Evolutionary conservation across 2,888 invertebrate species (phyloP).

Genomic region (Melanotus villosus): DNA sequence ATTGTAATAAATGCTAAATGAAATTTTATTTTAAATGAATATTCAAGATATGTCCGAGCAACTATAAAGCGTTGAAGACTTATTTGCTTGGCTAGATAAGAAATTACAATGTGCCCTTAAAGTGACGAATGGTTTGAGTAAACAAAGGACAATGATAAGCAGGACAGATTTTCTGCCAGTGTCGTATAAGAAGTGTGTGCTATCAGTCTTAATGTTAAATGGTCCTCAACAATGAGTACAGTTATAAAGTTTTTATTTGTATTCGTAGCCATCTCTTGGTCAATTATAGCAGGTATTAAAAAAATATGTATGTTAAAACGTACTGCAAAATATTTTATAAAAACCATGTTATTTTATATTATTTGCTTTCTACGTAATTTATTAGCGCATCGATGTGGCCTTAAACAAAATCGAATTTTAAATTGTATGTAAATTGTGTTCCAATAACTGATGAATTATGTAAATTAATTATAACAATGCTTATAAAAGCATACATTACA

Average conservation of each 20-base stretch:
- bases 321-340: neutral
- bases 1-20: neutral
- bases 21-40: neutral
- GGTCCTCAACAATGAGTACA: conserved; percentile 41
- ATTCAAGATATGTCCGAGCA: neutral
- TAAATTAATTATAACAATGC: conserved; percentile 39
- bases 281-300: conserved; percentile 30
- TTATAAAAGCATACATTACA: conserved; percentile 26
- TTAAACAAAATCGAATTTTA: conserved; percentile 55
- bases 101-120: conserved; percentile 55
- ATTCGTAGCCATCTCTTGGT: conserved; percentile 19
- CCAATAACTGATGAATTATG: conserved; percentile 52
- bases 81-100: conserved; percentile 53
- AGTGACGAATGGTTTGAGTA: conserved; percentile 51
- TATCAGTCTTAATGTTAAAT: conserved; percentile 36
- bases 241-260: conserved; percentile 28
- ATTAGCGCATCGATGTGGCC: conserved; percentile 50
- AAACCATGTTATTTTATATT: conserved; percentile 1
- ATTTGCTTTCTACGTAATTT: conserved; percentile 38
- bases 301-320: neutral
- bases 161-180: conserved; percentile 53
- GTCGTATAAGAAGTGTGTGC: conserved; percentile 52
- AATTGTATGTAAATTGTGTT: conserved; percentile 53
- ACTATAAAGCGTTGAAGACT: conserved; percentile 21
- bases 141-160: conserved; percentile 56